Conservation (phyloP, 1,140 invertebrate genomes). For the Calephelis nemesis region DNA sequence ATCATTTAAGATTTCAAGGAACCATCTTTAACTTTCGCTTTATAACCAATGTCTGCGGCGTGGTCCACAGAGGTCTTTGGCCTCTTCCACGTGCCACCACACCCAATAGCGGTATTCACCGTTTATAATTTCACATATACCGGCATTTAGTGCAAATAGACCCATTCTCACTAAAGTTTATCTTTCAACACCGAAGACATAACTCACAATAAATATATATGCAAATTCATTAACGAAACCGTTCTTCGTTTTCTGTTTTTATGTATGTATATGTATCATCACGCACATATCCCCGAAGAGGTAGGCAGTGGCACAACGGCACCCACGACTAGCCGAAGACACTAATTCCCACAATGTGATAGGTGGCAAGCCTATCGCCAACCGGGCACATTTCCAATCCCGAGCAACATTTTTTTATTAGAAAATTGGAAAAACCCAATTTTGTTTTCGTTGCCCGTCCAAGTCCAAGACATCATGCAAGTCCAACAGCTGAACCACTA, state of each 20-base stretch:
- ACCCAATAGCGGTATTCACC: constrained; percentile 58
- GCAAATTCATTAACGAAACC: background rate
- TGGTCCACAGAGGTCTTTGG: constrained; percentile 54
- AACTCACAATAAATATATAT: background rate
- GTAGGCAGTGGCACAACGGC: no score
- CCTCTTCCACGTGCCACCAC: constrained; percentile 56
- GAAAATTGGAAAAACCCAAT: no score
- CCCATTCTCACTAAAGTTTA: constrained; percentile 25
- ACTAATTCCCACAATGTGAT: no score
- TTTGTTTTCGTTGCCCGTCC: no score
- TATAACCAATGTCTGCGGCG: constrained; percentile 7
- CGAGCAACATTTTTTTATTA: no score
- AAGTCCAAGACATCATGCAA: no score
- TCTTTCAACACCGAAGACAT: background rate
- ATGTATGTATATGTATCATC: no score
- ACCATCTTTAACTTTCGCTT: background rate
- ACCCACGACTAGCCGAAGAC: no score
- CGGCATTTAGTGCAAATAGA: constrained; percentile 28
- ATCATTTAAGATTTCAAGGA: background rate
- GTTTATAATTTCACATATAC: constrained; percentile 40
- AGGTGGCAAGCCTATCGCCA: no score
- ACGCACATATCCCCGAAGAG: no score
- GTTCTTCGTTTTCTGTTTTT: background rate
- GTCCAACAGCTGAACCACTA: no score
- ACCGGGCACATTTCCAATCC: no score